Evolutionary conservation across 1,140 invertebrate genomes (phyloP), one percentile per base, ranked within the genome.

Genomic region (Bicyclus anynana): DNA sequence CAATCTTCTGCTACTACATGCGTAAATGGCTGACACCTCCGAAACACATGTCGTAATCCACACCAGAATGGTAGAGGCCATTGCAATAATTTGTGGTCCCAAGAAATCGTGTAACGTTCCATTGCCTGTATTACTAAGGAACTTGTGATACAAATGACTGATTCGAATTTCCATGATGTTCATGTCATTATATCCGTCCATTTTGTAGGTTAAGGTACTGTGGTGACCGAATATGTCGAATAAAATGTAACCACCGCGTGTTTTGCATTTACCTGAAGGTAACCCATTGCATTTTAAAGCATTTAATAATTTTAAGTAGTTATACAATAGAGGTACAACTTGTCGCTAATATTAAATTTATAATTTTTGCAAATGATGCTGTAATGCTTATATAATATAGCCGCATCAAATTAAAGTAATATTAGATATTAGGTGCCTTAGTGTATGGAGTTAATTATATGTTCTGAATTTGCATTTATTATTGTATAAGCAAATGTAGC

Each of bases 1-100:
- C 95, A 18, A 91, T 97, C 62, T 96, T 96, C 90, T 96, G 94
- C 82, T 96, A 96, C 87, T 96, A 95, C 90, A 96, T 96, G 94
- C 95, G 95, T 79, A 96, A 96, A 80, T 97, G 95, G 95, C 90
- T 96, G 80, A 91, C 93, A 65, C 95, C 95, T 14, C 91, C 93
- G 55, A 96, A 96, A 84, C 93, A 94, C 78, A 91, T 95, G 90
- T 92, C 93, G 74, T 95, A 92, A 92, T 49, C 40, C 42, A 55
- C 27, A 52, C 14, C 13, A 50, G 53, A 14, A 51, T 40, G 13
- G 33, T 13, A 59, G 54, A 53, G 53, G 53, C 62, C 62, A 55
- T 63, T 52, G 60, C 44, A 55, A 57, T 53, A 52, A 33, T 38
- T 14, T 56, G 37, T 55, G 35, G 35, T 42, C 14, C 42, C 20